Evolutionary conservation across 2,797 vertebrate genomes (phyloP).

Genomic region (Hapalemur alaotrensis): DNA sequence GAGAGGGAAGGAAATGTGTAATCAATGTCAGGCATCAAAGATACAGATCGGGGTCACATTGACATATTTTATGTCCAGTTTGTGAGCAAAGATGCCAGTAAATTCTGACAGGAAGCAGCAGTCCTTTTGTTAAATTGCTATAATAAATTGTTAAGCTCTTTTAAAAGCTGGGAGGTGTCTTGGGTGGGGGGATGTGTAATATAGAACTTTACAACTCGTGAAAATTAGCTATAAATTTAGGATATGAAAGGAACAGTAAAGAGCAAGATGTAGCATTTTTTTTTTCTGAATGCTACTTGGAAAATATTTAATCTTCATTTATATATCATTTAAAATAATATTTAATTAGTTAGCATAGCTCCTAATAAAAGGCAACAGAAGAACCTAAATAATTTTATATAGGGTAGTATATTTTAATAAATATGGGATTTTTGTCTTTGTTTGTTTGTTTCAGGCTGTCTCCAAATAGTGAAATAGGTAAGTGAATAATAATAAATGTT

Average conservation of each 20-base stretch:
- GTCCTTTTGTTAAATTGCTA: constrained; percentile 53
- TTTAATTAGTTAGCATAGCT: not conserved
- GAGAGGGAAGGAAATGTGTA: not conserved
- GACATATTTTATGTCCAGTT: constrained; percentile 48
- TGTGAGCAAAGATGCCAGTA: constrained; percentile 62
- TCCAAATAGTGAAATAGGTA: not conserved
- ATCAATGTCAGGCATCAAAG: not conserved
- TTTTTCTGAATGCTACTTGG: not conserved
- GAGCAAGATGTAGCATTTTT: not conserved
- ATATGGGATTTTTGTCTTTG: not conserved
- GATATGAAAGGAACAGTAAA: not conserved
- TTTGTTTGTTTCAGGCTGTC: not conserved
- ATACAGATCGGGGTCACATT: constrained; percentile 1
- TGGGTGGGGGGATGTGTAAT: constrained; percentile 30
- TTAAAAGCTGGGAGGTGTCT: constrained; percentile 53
- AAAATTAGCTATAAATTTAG: constrained; percentile 70
- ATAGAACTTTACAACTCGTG: constrained; percentile 63
- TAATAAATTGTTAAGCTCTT: constrained; percentile 64
- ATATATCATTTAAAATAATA: not conserved
- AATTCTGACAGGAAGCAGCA: constrained; percentile 53
- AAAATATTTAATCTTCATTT: constrained; percentile 16
- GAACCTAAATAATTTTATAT: not conserved
- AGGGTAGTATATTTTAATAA: not conserved
- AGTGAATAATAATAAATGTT: not conserved
- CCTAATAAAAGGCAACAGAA: not conserved